These are phyloP conservation scores for Seira sanloemensis DNA, from an alignment of 2,888 invertebrate genomes.

Conservation along the genomic window DNA sequence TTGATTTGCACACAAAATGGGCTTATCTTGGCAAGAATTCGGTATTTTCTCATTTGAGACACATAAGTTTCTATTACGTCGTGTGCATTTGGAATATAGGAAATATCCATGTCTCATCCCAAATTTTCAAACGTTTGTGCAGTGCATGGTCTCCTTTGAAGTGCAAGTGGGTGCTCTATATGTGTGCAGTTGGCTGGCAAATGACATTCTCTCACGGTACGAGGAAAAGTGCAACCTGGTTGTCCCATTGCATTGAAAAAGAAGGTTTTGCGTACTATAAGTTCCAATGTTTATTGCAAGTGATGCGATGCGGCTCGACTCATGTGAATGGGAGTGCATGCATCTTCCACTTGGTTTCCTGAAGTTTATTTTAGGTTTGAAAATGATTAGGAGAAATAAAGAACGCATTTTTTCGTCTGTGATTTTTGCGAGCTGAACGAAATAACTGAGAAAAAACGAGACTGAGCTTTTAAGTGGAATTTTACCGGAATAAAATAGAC, in stretches of 20 bases:
- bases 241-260: slow-evolving; percentile 8
- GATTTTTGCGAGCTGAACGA: slow-evolving; percentile 1
- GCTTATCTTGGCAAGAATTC: slow-evolving; percentile 53
- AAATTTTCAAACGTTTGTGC: neutral
- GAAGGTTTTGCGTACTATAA: neutral
- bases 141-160: slow-evolving; percentile 12
- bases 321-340: slow-evolving; percentile 14
- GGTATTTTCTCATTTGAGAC: neutral
- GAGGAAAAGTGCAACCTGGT: slow-evolving; percentile 8
- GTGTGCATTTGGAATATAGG: neutral
- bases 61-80: slow-evolving; percentile 5
- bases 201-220: slow-evolving; percentile 16
- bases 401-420: neutral
- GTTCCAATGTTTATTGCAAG: slow-evolving; percentile 13
- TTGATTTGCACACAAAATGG: slow-evolving; percentile 35
- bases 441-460: neutral
- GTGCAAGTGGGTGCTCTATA: slow-evolving; percentile 42
- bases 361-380: slow-evolving; percentile 54
- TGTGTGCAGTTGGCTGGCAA: neutral
- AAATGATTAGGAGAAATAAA: neutral
- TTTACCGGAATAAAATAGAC: neutral
- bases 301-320: slow-evolving; percentile 16
- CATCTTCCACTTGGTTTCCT: slow-evolving; percentile 31
- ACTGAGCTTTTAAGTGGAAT: slow-evolving; percentile 3
- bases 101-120: slow-evolving; percentile 53